Conservation (phyloP, 2,888 invertebrate species). For the Hypomecis atomaria region DNA sequence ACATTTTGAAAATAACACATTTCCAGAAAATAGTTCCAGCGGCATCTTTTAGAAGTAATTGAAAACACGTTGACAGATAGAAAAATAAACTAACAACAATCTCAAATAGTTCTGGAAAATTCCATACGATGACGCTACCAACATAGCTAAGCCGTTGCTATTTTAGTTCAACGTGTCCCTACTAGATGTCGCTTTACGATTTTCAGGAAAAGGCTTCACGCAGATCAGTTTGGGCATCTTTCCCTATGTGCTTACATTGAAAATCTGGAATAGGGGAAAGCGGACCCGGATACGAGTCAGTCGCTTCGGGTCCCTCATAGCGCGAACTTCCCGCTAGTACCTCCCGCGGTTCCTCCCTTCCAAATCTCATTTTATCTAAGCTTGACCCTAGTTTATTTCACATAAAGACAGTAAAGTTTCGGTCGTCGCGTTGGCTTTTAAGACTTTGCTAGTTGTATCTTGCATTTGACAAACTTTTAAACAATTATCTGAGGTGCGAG, state of each 20-base stretch:
- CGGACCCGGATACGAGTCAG: slow-evolving; percentile 74
- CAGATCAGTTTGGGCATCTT: slow-evolving; percentile 42
- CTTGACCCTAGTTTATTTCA: slow-evolving; percentile 34
- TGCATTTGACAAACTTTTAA: slow-evolving; percentile 64
- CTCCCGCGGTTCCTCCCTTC: slow-evolving; percentile 16
- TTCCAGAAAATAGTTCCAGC: background rate
- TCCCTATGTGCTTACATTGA: slow-evolving; percentile 53
- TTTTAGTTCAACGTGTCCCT: background rate
- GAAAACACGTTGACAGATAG: background rate
- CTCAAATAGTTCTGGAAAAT: slow-evolving; percentile 13
- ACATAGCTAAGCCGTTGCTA: background rate
- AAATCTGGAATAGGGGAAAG: slow-evolving; percentile 70
- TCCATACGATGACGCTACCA: slow-evolving; percentile 12
- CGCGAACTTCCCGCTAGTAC: slow-evolving; percentile 57
- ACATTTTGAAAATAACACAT: too few relatives aligned
- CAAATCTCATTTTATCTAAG: slow-evolving; percentile 31
- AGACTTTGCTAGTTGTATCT: slow-evolving; percentile 30
- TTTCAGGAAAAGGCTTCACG: slow-evolving; percentile 29
- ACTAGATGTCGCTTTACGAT: slow-evolving; percentile 44
- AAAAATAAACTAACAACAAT: background rate
- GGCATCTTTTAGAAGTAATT: slow-evolving; percentile 13
- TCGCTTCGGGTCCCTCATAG: slow-evolving; percentile 72
- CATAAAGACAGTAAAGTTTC: slow-evolving; percentile 44
- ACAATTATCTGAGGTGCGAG: slow-evolving; percentile 65
- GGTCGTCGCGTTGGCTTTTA: slow-evolving; percentile 34